Percentiles rank a stretch among this genome's conserved stretches.
Evolutionary conservation across 2,888 invertebrate genomes (phyloP).

Genomic region (Ormyrus nitidulus): DNA sequence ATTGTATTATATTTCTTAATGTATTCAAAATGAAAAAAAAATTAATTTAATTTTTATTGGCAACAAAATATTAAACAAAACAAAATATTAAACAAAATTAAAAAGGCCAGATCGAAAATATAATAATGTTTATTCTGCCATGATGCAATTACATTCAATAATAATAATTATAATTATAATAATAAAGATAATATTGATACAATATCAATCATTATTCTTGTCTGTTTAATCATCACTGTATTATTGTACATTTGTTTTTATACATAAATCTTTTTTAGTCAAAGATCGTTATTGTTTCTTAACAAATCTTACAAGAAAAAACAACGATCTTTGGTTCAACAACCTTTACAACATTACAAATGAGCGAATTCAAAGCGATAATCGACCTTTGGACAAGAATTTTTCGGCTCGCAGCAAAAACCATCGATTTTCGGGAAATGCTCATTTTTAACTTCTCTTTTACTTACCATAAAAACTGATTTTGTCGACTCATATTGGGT

Average conservation of each 20-base stretch:
- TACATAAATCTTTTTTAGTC: slow-evolving; percentile 72
- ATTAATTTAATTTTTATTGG: slow-evolving; percentile 40
- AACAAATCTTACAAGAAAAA: slow-evolving; percentile 61
- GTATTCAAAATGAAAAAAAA: slow-evolving; percentile 23
- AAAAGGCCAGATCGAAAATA: slow-evolving; percentile 70
- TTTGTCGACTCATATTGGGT: slow-evolving; percentile 49
- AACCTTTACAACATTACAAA: slow-evolving; percentile 69
- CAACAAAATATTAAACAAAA: slow-evolving; percentile 56
- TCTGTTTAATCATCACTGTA: slow-evolving; percentile 68
- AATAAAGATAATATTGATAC: slow-evolving; percentile 70
- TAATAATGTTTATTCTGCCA: slow-evolving; percentile 72
- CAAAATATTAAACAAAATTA: slow-evolving; percentile 57
- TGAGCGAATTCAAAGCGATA: slow-evolving; percentile 62
- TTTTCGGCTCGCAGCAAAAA: slow-evolving; percentile 14
- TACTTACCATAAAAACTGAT: slow-evolving; percentile 57
- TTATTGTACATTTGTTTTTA: slow-evolving; percentile 73
- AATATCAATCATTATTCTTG: slow-evolving; percentile 70
- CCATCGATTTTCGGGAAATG: slow-evolving; percentile 46
- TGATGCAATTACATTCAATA: slow-evolving; percentile 72
- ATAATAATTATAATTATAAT: slow-evolving; percentile 61
- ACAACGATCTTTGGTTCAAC: slow-evolving; percentile 67
- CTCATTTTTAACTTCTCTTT: slow-evolving; percentile 54
- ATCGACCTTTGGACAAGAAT: slow-evolving; percentile 42
- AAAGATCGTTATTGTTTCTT: slow-evolving; percentile 64
- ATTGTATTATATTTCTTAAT: slow-evolving; percentile 21